Conservation (phyloP, 2,888 invertebrate genomes). For the Pristionchus japonicus region DNA sequence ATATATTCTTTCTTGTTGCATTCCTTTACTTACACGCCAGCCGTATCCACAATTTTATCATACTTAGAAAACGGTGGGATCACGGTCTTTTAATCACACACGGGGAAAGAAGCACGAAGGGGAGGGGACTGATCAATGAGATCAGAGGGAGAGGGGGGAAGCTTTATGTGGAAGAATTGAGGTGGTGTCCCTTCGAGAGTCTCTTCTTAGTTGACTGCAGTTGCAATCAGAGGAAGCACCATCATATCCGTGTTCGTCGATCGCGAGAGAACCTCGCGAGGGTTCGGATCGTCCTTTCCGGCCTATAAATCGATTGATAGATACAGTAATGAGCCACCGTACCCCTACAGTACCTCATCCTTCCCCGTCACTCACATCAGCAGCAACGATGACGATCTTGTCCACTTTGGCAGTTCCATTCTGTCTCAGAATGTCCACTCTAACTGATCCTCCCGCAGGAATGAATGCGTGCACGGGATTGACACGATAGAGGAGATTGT, state of each 20-base stretch:
- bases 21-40: background rate
- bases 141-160: background rate
- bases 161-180: slow-evolving; percentile 15
- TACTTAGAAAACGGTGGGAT: slow-evolving; percentile 30
- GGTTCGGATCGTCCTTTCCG: background rate
- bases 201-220: slow-evolving; percentile 2
- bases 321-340: too few relatives aligned
- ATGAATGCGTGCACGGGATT: slow-evolving; percentile 18
- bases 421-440: slow-evolving; percentile 36
- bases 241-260: slow-evolving; percentile 21
- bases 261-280: background rate
- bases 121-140: background rate
- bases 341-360: background rate
- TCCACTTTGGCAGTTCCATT: slow-evolving; percentile 34
- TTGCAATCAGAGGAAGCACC: slow-evolving; percentile 5
- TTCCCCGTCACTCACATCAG: background rate
- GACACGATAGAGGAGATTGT: slow-evolving; percentile 24
- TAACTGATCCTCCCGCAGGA: slow-evolving; percentile 2
- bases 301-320: background rate
- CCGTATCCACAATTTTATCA: slow-evolving; percentile 37
- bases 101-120: background rate
- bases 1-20: too few relatives aligned
- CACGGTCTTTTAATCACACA: slow-evolving; percentile 3
- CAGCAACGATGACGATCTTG: slow-evolving; percentile 19
- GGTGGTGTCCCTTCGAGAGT: background rate